phyloP scores from a whole-genome alignment of 2,797 vertebrate species.

The Harpagifer antarcticus region DNA sequence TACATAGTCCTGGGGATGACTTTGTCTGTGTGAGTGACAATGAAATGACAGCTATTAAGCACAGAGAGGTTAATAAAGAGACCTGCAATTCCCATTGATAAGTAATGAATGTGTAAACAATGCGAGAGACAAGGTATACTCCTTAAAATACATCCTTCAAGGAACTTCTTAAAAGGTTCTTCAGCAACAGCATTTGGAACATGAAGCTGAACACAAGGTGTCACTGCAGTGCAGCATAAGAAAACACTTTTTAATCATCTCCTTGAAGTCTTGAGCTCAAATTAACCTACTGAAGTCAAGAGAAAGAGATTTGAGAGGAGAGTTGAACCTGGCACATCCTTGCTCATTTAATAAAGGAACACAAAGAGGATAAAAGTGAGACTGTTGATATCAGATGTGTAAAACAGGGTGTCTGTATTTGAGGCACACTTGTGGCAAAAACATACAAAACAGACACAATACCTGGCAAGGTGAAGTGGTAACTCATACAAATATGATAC shows the following conservation, averaged over 20 bases:
- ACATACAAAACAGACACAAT: slow-evolving; percentile 70
- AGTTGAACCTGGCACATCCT: not conserved
- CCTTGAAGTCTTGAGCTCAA: slow-evolving; percentile 25
- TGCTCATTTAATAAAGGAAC: slow-evolving; percentile 27
- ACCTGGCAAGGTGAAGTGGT: slow-evolving; percentile 68
- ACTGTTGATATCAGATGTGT: slow-evolving; percentile 39
- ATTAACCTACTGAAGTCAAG: slow-evolving; percentile 15
- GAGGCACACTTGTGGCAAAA: slow-evolving; percentile 70
- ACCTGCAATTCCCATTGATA: slow-evolving; percentile 11
- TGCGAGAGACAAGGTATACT: slow-evolving; percentile 12
- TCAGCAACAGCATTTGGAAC: not conserved
- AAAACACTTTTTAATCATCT: not conserved
- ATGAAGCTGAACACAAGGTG: slow-evolving; percentile 61
- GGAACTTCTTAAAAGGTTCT: slow-evolving; percentile 7
- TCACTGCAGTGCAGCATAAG: slow-evolving; percentile 50
- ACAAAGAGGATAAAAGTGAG: slow-evolving; percentile 31
- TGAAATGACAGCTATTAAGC: slow-evolving; percentile 27
- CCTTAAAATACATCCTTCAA: not conserved
- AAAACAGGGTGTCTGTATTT: slow-evolving; percentile 78
- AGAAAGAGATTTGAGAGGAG: slow-evolving; percentile 14
- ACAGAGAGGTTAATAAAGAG: slow-evolving; percentile 18
- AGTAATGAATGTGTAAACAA: slow-evolving; percentile 26
- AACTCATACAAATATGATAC: slow-evolving; percentile 63
- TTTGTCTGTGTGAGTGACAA: slow-evolving; percentile 57
- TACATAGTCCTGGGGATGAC: slow-evolving; percentile 54